Conservation (phyloP, 2,113 vertebrate species). For the Protobothrops flavoviridis region DNA sequence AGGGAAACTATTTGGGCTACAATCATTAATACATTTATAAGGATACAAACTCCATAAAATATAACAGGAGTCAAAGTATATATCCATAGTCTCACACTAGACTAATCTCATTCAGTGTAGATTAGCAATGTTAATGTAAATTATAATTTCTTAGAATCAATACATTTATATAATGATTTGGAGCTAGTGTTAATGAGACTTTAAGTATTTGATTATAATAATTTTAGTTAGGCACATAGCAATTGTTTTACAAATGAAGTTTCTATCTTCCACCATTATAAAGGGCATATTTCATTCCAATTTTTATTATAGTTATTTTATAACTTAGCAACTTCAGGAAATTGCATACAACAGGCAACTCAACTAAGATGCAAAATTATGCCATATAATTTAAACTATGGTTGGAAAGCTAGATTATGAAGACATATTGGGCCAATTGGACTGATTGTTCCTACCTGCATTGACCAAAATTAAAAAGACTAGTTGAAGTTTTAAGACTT, state of each 20-base stretch:
- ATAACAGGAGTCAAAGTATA: background rate
- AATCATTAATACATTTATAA: background rate
- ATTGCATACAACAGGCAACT: constrained; percentile 3
- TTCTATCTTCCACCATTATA: background rate
- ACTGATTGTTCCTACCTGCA: background rate
- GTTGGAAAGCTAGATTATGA: background rate
- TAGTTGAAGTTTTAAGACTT: background rate
- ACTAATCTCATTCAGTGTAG: background rate
- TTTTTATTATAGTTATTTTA: background rate
- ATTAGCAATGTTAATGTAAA: background rate
- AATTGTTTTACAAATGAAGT: background rate
- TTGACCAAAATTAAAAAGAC: background rate
- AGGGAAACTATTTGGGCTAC: background rate
- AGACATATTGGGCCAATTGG: background rate
- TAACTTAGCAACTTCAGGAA: background rate
- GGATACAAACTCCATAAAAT: background rate
- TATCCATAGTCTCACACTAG: background rate
- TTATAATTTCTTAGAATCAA: background rate
- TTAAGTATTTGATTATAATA: background rate
- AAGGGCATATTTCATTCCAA: background rate
- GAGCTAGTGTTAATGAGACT: background rate
- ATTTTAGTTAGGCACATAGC: background rate
- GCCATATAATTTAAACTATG: background rate
- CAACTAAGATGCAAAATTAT: background rate
- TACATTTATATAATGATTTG: background rate